Evolutionary conservation across 2,888 invertebrate species (phyloP).

Genomic region (Clunio marinus): DNA sequence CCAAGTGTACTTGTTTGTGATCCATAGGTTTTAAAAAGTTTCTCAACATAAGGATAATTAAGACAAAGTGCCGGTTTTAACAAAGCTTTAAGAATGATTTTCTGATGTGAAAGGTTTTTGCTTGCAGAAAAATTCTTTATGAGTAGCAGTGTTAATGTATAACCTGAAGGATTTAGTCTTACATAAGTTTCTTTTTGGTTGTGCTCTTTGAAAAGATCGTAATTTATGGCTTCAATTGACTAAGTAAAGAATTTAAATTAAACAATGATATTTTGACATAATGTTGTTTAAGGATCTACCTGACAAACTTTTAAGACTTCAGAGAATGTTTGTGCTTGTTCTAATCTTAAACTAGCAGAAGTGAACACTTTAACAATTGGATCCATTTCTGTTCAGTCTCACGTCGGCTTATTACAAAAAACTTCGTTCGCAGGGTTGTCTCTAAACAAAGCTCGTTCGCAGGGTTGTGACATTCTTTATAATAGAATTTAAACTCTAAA

Average conservation of each 20-base stretch:
- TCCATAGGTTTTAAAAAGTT: not conserved
- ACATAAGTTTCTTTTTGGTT: not conserved
- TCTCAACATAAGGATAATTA: not conserved
- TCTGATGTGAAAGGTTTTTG: not conserved
- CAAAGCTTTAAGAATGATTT: not conserved
- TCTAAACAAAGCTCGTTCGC: too few relatives aligned
- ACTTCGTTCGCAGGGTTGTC: too few relatives aligned
- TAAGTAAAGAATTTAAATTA: too few relatives aligned
- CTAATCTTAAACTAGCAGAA: not conserved
- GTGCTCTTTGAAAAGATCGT: not conserved
- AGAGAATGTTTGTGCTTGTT: not conserved
- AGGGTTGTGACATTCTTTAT: too few relatives aligned
- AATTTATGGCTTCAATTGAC: not conserved
- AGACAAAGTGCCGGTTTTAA: not conserved
- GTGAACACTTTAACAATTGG: not conserved
- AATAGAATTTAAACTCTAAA: too few relatives aligned
- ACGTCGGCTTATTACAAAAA: too few relatives aligned
- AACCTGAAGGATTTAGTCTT: not conserved
- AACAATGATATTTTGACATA: not conserved
- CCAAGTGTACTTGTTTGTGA: not conserved
- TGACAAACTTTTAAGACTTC: not conserved
- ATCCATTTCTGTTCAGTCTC: slow-evolving; percentile 1
- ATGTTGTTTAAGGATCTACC: not conserved
- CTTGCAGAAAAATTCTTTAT: not conserved
- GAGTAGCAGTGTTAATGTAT: not conserved